Base-by-base conservation (phyloP, 1,140 invertebrate species). In the Lysiphlebus fabarum region DNA sequence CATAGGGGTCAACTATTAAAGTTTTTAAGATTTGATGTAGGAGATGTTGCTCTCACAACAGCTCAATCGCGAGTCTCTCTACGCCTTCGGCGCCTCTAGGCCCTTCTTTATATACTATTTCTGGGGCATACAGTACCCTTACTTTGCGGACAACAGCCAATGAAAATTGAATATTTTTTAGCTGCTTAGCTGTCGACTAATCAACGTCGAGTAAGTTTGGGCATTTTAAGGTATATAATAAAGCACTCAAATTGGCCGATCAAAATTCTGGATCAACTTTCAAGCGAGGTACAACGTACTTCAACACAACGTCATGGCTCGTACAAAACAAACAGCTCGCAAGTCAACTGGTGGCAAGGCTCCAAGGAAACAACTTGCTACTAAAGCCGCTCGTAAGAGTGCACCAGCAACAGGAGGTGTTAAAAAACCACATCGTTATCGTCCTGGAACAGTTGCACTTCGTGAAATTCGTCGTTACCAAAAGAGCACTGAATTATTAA, bases 361-460 rank as follows among this genome's bases (percentile, higher is more conserved):
- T 45, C 44, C 44, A n/a, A 45, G 44, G 8, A 45, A 45, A 14
- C 44, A 45, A 14, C 26, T 45, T n/a, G 44, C 44, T 6, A 45
- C 44, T 17, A 45, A 45, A 14, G 44, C 44, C 44, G 44, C 44
- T 45, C 44, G 44, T 45, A 45, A 45, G 44, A 45, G 44, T 45
- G 44, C 44, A 17, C 44, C 44, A 7, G 44, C 44, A 45, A 45
- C 44, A 14, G 44, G 44, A 45, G 44, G 44, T 14, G 44, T 45
- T 17, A 45, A 45, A 14, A 45, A 45, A 7, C 44, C 44, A 7
- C 44, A 45, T 45, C 44, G 44, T 17, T 45, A 45, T 7, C 12
- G 44, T n/a, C 44, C 44, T 14, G 44, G 44, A 45, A 45, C 44
- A 5, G 44, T 45, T 4, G 44, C 44, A 14, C 44, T 45, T 14